Percentiles rank a stretch among this genome's conserved stretches.
Conservation (phyloP, 2,113 vertebrate genomes). For the Poeciliopsis occidentalis region DNA sequence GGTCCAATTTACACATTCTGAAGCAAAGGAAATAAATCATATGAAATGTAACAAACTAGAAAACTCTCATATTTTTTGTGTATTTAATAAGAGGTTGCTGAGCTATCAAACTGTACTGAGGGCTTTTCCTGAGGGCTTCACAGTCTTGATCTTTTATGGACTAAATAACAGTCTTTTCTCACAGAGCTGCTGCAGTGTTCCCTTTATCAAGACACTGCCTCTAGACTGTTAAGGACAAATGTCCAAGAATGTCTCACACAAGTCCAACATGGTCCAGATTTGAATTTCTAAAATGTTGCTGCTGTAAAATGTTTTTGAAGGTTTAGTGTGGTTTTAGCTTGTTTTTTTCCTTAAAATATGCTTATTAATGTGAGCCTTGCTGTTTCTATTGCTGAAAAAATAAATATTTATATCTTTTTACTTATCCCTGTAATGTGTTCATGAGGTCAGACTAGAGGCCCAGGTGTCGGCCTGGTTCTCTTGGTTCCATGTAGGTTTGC, state of each 20-base stretch:
- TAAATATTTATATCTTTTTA: background rate
- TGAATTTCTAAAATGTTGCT: background rate
- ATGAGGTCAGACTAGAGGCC: too few species aligned
- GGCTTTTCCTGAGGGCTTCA: background rate
- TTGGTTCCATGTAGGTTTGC: background rate
- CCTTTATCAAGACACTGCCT: background rate
- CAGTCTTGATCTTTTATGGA: background rate
- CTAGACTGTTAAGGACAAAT: background rate
- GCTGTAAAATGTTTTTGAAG: background rate
- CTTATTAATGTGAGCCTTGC: background rate
- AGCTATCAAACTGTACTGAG: background rate
- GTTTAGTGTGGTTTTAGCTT: background rate
- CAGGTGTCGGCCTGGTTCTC: too few species aligned
- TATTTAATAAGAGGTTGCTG: background rate
- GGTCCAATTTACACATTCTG: background rate
- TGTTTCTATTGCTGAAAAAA: background rate
- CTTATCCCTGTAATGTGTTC: background rate
- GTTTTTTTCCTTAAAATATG: background rate
- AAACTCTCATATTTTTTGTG: background rate
- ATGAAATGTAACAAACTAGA: background rate
- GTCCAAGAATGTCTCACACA: background rate
- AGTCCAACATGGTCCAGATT: background rate
- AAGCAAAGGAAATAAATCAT: background rate
- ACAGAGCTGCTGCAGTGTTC: too few species aligned
- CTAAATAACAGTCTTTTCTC: too few species aligned